These are phyloP conservation scores for Micoletzkya japonica DNA, from an alignment of 2,888 invertebrate genomes.

Conservation along the genomic window DNA sequence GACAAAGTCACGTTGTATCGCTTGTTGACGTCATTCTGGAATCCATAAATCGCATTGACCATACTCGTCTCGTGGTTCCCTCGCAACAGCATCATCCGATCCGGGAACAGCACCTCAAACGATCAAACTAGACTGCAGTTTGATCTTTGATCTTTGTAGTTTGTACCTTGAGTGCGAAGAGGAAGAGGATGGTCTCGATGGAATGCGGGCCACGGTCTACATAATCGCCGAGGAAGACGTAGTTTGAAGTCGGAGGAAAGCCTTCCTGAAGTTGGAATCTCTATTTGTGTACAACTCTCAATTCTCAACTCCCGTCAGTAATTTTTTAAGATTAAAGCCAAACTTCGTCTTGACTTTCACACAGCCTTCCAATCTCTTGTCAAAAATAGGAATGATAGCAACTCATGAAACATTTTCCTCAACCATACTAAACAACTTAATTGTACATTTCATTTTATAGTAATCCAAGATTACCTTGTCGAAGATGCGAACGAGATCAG, in stretches of 20 bases:
- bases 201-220: constrained; percentile 22
- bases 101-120: background rate
- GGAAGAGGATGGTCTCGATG: constrained; percentile 19
- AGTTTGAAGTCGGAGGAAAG: constrained; percentile 23
- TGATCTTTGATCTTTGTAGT: too few species aligned
- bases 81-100: background rate
- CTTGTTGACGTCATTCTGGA: too few species aligned
- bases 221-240: constrained; percentile 27
- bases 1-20: too few species aligned
- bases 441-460: background rate
- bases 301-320: too few species aligned
- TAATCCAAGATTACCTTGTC: constrained; percentile 32
- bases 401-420: background rate
- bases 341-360: too few species aligned
- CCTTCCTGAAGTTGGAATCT: constrained; percentile 13
- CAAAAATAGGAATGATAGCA: too few species aligned
- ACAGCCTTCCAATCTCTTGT: too few species aligned
- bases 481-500: constrained; percentile 41
- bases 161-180: constrained; percentile 21
- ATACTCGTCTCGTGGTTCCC: background rate
- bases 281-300: too few species aligned
- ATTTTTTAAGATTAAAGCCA: too few species aligned
- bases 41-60: background rate
- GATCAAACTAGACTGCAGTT: background rate
- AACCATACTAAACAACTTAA: background rate